phyloP scores from a whole-genome alignment of 2,113 vertebrate genomes.

The Platycercus adscitus region DNA sequence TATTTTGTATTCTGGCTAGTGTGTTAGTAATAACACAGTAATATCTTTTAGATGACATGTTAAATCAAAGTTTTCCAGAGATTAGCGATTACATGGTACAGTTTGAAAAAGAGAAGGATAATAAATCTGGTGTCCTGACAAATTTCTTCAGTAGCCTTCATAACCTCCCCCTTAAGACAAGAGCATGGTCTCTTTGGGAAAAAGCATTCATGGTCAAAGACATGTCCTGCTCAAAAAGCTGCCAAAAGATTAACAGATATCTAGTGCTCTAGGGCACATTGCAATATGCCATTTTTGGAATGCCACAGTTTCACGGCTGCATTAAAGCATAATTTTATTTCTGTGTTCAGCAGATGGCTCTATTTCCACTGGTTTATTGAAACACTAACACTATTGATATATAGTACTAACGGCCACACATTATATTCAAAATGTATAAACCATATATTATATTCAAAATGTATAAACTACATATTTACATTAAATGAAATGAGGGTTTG shows the following conservation, averaged over 20 bases:
- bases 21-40: conserved; percentile 43
- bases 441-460: not conserved
- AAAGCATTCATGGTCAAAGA: conserved; percentile 39
- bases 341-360: not conserved
- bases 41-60: conserved; percentile 73
- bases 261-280: conserved; percentile 45
- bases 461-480: not conserved
- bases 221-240: conserved; percentile 55
- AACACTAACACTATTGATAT: not conserved
- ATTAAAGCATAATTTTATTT: conserved; percentile 50
- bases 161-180: conserved; percentile 39
- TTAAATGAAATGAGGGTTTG: not conserved
- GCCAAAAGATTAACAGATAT: conserved; percentile 65
- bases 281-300: conserved; percentile 66
- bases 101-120: conserved; percentile 64
- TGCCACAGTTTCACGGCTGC: conserved; percentile 50
- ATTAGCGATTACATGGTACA: conserved; percentile 76
- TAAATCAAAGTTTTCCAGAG: conserved; percentile 78
- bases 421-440: not conserved
- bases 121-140: conserved; percentile 71
- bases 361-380: not conserved
- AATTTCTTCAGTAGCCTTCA: conserved; percentile 64
- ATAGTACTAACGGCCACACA: not conserved
- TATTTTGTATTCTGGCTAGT: conserved; percentile 27
- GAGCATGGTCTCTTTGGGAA: conserved; percentile 40